Percentiles rank a stretch among this genome's conserved stretches.
These are phyloP conservation scores for Micromesistius poutassou DNA, from an alignment of 2,797 vertebrate genomes.

Conservation along the genomic window DNA sequence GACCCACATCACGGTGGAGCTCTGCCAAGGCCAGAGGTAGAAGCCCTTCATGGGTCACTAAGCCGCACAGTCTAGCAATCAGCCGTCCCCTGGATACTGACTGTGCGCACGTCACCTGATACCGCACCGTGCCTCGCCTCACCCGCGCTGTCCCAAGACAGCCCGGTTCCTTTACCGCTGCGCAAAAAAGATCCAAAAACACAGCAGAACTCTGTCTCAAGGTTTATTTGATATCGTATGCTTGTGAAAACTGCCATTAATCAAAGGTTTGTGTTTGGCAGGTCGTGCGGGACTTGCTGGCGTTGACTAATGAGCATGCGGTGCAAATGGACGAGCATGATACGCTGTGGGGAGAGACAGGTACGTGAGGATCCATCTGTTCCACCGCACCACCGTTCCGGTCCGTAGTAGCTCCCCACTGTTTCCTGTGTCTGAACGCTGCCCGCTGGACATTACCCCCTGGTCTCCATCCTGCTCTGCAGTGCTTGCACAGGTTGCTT, in stretches of 20 bases:
- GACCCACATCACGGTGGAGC: slow-evolving; percentile 22
- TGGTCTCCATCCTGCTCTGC: slow-evolving; percentile 22
- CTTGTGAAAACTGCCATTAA: slow-evolving; percentile 55
- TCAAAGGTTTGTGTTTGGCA: slow-evolving; percentile 69
- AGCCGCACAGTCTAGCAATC: slow-evolving; percentile 10
- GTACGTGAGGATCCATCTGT: slow-evolving; percentile 76
- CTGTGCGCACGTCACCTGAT: slow-evolving; percentile 44
- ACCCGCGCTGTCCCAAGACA: slow-evolving; percentile 6
- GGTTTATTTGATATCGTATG: slow-evolving; percentile 48
- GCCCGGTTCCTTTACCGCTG: neutral
- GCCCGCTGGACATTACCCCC: slow-evolving; percentile 27
- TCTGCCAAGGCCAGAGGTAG: slow-evolving; percentile 7
- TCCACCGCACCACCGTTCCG: too few species aligned
- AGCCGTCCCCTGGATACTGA: slow-evolving; percentile 28
- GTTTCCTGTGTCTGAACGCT: slow-evolving; percentile 48
- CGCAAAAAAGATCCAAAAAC: too few species aligned
- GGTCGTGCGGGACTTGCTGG: slow-evolving; percentile 88
- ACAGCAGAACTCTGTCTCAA: slow-evolving; percentile 29
- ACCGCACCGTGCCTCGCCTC: slow-evolving; percentile 27
- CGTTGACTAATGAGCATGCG: slow-evolving; percentile 78
- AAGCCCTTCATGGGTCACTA: slow-evolving; percentile 17
- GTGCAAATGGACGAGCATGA: slow-evolving; percentile 91
- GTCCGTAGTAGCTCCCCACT: slow-evolving; percentile 21
- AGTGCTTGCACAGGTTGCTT: slow-evolving; percentile 29
- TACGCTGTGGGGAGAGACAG: slow-evolving; percentile 98